Base-by-base conservation (phyloP, 2,113 vertebrate species). In the Fregetta grallaria region DNA sequence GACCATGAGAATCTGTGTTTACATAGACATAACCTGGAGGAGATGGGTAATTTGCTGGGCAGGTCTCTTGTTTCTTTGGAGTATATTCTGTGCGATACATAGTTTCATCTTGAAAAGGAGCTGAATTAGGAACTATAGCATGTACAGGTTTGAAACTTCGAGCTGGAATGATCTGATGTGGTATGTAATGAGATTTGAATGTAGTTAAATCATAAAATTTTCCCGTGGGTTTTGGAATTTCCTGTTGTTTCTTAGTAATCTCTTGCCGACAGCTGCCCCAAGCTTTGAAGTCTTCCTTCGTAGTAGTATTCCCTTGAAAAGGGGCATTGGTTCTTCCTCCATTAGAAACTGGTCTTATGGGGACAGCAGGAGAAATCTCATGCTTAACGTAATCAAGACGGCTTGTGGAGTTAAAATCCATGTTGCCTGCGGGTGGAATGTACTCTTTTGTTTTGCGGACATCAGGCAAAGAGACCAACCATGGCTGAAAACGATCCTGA, bases 221-320 rank as follows among this genome's bases (percentile, higher is more conserved):
- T 65, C 98, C 98, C 4, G 72, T 91, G n/a, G 97, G 92, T 67
- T 88, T 98, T 80, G 62, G 96, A 45, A 98, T 97, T 96, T 98
- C 97, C 20, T 97, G 94, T 38, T 96, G 88, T 52, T 89, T 97
- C 88, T 97, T 98, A 86, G 97, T 93, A 29, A 98, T 92, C 36
- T 90, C 96, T 87, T 62, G 98, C 7, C 66, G 97, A 36, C 91
- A 96, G 30, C 21, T 26, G 23, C 67, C 95, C 99, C 98, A 98
- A 4, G 97, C 91, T 84, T 97, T 98, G 66, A 98, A 99, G 94
- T 98, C 98, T 15, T 99, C 98, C 73, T 96, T 98, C 22, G 83
- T 99, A 55, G 99, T 99, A 75, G 98, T 98, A 87, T 34, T 98
- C 16, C 97, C 98, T 92, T 98, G 98, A 85, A 99, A 99, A 81